Conservation (phyloP, 2,797 vertebrate genomes). For the Anabacerthia variegaticeps region DNA sequence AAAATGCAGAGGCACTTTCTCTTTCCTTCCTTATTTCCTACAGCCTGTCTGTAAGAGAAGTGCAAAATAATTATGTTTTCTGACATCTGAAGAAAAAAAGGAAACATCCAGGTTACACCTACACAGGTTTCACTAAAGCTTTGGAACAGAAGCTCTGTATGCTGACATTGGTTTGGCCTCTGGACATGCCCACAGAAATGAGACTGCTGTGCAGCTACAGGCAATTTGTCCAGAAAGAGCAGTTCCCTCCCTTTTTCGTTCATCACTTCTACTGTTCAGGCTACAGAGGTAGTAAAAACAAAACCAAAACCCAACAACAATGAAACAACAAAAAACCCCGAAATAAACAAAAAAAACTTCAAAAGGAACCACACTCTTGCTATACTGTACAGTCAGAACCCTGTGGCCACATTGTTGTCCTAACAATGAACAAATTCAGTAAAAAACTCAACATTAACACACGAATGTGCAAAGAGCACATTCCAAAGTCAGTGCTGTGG, state of each 20-base stretch:
- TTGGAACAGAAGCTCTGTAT: slow-evolving; percentile 15
- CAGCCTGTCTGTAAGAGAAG: slow-evolving; percentile 43
- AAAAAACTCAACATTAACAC: slow-evolving; percentile 55
- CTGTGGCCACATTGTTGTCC: slow-evolving; percentile 74
- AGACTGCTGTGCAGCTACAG: slow-evolving; percentile 26
- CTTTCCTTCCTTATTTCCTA: slow-evolving; percentile 40
- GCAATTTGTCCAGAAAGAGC: not conserved
- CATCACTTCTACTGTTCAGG: slow-evolving; percentile 49
- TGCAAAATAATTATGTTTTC: slow-evolving; percentile 54
- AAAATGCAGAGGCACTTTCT: slow-evolving; percentile 49
- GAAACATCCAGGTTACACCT: slow-evolving; percentile 9
- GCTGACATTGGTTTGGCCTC: slow-evolving; percentile 7
- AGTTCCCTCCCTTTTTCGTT: slow-evolving; percentile 49
- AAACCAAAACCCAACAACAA: slow-evolving; percentile 50
- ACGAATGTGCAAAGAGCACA: slow-evolving; percentile 65
- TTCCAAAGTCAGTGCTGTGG: slow-evolving; percentile 72
- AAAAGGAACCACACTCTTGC: slow-evolving; percentile 47
- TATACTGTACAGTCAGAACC: slow-evolving; percentile 76
- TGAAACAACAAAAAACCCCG: not conserved
- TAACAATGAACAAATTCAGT: slow-evolving; percentile 75
- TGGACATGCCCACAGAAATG: not conserved
- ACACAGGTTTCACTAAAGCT: slow-evolving; percentile 39
- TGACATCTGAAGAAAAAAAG: not conserved
- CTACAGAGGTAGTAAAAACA: slow-evolving; percentile 77
- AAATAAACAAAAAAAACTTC: not conserved